Evolutionary conservation across 2,113 vertebrate genomes (phyloP).

Genomic region (Oenanthe melanoleuca): DNA sequence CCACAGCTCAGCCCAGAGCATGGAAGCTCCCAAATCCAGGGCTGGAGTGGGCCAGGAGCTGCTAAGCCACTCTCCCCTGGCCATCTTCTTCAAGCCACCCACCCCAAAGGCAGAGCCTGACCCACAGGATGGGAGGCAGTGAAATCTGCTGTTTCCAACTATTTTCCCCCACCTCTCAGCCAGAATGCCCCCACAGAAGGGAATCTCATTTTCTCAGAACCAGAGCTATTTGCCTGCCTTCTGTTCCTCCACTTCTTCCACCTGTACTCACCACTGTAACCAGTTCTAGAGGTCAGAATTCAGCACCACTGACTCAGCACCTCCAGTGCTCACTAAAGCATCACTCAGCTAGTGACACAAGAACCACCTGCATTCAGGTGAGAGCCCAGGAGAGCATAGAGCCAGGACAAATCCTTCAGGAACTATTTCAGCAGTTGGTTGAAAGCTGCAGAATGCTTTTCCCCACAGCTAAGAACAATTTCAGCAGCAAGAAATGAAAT

Average conservation of each 20-base stretch:
- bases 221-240: not conserved
- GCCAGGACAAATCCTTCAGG: not conserved
- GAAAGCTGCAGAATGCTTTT: not conserved
- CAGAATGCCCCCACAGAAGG: not conserved
- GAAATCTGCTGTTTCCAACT: not conserved
- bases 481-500: not conserved
- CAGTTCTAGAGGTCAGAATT: not conserved
- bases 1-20: not conserved
- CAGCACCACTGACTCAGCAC: not conserved
- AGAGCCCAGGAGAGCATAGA: not conserved
- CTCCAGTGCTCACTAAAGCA: not conserved
- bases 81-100: not conserved
- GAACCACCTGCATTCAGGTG: not conserved
- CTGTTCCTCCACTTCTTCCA: not conserved
- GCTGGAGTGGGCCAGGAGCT: not conserved
- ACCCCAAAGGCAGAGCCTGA: not conserved
- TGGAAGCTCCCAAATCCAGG: not conserved
- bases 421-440: not conserved
- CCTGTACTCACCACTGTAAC: not conserved
- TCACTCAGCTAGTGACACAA: not conserved
- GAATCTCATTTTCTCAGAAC: not conserved
- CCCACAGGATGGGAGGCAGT: fast-evolving
- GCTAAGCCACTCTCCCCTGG: not conserved
- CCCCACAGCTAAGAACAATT: not conserved
- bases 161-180: not conserved